These are phyloP conservation scores for Phyllotreta cruciferae DNA, from an alignment of 2,888 invertebrate species.

Conservation along the genomic window DNA sequence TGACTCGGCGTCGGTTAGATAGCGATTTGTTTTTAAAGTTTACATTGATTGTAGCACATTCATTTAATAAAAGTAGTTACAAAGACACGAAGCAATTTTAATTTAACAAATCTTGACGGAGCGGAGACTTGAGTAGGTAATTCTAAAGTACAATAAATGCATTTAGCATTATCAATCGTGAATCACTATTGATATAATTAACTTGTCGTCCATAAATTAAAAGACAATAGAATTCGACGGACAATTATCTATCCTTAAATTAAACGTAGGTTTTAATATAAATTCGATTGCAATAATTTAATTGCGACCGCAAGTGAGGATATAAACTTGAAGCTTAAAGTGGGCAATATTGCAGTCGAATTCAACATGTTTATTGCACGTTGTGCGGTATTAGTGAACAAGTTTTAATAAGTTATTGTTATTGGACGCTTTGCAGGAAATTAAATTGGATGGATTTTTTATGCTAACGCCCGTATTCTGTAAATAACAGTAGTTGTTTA, in stretches of 20 bases:
- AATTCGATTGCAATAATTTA: constrained; percentile 27
- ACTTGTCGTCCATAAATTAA: not conserved
- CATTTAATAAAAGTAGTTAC: no score
- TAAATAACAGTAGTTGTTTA: not conserved
- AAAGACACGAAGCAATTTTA: not conserved
- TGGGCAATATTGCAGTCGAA: constrained; percentile 47
- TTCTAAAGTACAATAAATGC: no score
- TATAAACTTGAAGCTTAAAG: constrained; percentile 40
- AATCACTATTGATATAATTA: constrained; percentile 1
- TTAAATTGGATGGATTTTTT: constrained; percentile 35
- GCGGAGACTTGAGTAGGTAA: not conserved
- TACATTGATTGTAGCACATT: not conserved
- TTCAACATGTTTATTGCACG: constrained; percentile 47
- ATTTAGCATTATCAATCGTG: no score
- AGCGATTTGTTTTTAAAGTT: constrained; percentile 13
- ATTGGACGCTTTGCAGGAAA: constrained; percentile 40
- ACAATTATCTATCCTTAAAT: constrained; percentile 10
- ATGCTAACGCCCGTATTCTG: constrained; percentile 23
- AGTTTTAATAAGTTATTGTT: constrained; percentile 42
- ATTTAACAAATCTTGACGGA: not conserved
- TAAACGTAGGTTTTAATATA: constrained; percentile 18
- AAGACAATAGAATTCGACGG: constrained; percentile 9
- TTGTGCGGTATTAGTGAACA: constrained; percentile 41
- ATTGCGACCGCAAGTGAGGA: constrained; percentile 26
- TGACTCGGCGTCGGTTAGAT: constrained; percentile 14